Conservation (phyloP, 2,797 vertebrate species). For the Oreochromis mossambicus region DNA sequence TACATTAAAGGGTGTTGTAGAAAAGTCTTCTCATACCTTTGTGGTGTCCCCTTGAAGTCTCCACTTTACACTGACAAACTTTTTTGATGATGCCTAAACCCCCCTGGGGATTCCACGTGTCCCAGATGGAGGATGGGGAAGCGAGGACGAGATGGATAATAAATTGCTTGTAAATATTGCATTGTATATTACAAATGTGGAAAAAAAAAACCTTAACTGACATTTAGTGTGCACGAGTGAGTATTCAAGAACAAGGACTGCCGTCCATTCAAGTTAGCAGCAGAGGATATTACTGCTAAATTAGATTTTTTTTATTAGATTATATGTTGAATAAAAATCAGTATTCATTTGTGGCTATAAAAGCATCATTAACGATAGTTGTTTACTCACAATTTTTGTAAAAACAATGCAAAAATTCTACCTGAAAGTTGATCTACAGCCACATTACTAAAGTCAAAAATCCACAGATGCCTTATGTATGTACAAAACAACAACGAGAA, state of each 20-base stretch:
- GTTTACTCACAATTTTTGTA: neutral
- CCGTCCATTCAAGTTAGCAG: neutral
- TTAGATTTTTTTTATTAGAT: neutral
- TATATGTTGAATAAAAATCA: neutral
- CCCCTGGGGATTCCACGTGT: rapidly evolving
- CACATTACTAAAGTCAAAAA: neutral
- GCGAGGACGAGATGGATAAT: neutral
- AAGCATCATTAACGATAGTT: rapidly evolving
- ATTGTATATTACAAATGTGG: neutral
- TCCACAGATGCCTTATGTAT: neutral
- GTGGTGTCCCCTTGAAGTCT: neutral
- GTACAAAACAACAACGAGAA: neutral
- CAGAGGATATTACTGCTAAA: neutral
- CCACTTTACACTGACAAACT: neutral
- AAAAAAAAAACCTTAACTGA: neutral
- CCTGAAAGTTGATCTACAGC: neutral
- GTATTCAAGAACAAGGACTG: neutral
- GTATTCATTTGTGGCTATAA: neutral
- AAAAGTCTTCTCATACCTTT: neutral
- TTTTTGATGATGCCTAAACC: neutral
- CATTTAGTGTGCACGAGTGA: neutral
- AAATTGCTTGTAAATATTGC: neutral
- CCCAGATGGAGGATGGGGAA: neutral
- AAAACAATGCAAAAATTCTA: neutral
- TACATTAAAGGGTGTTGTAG: neutral